Evolutionary conservation across 1,140 invertebrate species (phyloP), one percentile per base, ranked within the genome.

Genomic region (Hesperophylax magnus): DNA sequence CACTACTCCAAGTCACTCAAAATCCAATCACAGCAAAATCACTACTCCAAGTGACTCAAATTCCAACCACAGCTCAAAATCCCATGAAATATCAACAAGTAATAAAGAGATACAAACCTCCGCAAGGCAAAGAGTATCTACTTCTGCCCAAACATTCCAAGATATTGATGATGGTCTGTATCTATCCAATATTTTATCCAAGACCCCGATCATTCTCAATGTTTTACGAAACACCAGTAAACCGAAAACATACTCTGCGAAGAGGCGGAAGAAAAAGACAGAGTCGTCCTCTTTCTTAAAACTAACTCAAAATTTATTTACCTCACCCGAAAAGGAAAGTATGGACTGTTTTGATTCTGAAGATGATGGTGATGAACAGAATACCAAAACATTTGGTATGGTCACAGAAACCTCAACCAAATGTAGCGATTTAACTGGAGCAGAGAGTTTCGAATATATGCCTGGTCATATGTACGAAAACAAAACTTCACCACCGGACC

Each of bases 361-460:
- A 22, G 61, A 78, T 53, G 60, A 63, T 14, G 52, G 11, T 47
- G 34, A 34, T 47, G 56, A 63, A 77, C 15, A 60, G 17, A 63
- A 7, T 78, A 15, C 31, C 17, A 76, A 58, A 76, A 60, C 61
- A 6, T 18, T n/a, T 18, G 71, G n/a, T 60, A 56, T 39, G 74
- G 9, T 31, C 18, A 24, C n/a, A 17, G 58, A 63, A 18, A 52
- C 61, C 47, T 20, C 60, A 7, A 18, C 61, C 9, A 79, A 81
- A 78, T 75, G 24, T 18, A 54, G 78, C 61, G 86, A 83, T 82
- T 80, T 89, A 81, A 89, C 89, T 27, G 87, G 87, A 84, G 88
- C 88, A 14, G 88, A 90, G 74, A 90, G 89, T 81, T 90, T 90
- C 86, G 89, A 90, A 86, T 90, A 90, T 79, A 88, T 90, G 88